Base-by-base conservation (phyloP, 2,797 vertebrate genomes). In the Megaceryle alcyon region DNA sequence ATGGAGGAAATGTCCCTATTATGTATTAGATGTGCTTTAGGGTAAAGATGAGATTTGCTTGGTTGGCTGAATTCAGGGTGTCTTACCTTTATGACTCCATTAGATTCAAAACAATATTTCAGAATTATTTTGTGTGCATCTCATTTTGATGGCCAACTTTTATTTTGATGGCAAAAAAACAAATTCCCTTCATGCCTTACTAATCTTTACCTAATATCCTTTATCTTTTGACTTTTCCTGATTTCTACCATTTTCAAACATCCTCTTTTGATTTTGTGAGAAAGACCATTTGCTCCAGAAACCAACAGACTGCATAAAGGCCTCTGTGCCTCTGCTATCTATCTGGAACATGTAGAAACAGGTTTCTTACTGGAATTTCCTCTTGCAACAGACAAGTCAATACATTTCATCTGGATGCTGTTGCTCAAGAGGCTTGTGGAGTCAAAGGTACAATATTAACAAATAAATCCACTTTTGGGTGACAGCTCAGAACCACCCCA, bases 361-460 rank as follows among this genome's bases (percentile, higher is more conserved):
- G 7, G 28, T 88, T 88, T 76, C 53, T 83, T 28, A 33, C n/a
- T 84, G 59, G 77, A 90, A 92, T 95, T 92, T 94, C 53, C 68
- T 94, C 51, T 82, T 90, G 37, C 33, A 72, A 39, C n/a, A 82
- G 49, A 41, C 82, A 94, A 96, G 83, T 85, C 56, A 85, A 84
- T 77, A 77, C 22, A 80, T 83, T 95, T 94, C 54, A 60, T 73
- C 56, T 65, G 60, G 29, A 60, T 68, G n/a, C 14, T 64, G 9
- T 41, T 93, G 33, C 49, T 89, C 10, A 29, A 70, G 31, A 82
- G 81, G 14, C 60, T 92, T 93, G 65, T 88, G 65, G 29, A 92
- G 78, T 31, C 77, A 94, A 72, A 76, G 57, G n/a, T 63, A 66
- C 28, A 87, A 70, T 48, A 68, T 26, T 59, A 77, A 48, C 22